Conservation (phyloP, 2,113 vertebrate genomes). For the Marmota monax region DNA sequence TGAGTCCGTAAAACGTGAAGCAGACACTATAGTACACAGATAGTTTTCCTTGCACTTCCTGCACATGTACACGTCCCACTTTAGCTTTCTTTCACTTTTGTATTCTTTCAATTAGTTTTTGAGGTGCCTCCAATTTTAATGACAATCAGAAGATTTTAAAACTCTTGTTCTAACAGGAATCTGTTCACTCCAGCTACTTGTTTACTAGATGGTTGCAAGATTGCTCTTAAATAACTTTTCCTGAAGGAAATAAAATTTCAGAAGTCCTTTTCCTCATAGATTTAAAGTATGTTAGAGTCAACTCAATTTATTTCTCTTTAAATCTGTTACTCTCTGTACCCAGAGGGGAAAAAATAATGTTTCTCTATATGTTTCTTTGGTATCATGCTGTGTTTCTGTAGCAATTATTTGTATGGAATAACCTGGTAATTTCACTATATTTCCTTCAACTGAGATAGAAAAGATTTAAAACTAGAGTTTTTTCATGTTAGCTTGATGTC, state of each 20-base stretch:
- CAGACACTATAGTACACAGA: not conserved
- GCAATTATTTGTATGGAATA: not conserved
- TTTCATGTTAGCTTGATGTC: not conserved
- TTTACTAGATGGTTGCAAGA: not conserved
- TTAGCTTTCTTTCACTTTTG: not conserved
- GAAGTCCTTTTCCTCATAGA: not conserved
- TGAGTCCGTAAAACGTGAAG: not conserved
- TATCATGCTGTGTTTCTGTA: not conserved
- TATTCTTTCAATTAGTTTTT: not conserved
- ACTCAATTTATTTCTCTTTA: not conserved
- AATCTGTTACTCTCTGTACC: not conserved
- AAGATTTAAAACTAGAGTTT: not conserved
- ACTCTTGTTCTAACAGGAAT: not conserved
- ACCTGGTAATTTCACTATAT: not conserved
- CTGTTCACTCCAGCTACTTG: not conserved
- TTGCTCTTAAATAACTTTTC: not conserved
- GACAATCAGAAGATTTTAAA: not conserved
- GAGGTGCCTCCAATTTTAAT: not conserved
- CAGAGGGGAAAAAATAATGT: not conserved
- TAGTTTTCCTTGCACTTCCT: not conserved
- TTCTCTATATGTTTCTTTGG: not conserved
- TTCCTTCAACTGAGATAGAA: conserved; percentile 1
- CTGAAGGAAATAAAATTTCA: not conserved
- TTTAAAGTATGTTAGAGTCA: not conserved
- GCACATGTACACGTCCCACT: not conserved